Evolutionary conservation across 64 coral and sea anemone species (phyloP).

Genomic region (Montipora cactus): DNA sequence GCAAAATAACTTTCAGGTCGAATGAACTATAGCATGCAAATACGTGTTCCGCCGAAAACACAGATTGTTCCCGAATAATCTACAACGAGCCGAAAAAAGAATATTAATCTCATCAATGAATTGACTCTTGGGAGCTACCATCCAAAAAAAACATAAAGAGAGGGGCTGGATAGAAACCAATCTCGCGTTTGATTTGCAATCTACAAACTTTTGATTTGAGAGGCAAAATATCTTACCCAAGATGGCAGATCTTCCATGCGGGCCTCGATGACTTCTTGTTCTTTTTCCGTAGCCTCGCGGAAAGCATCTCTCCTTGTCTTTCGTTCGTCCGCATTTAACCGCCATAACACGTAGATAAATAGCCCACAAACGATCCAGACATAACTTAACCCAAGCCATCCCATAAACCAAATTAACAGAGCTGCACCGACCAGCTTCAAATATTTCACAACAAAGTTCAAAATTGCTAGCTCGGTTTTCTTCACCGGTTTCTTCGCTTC

Average conservation of each 20-base stretch:
- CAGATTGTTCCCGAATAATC: not conserved
- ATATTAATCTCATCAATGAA: too few relatives aligned
- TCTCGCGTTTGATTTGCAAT: not conserved
- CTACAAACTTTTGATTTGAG: not conserved
- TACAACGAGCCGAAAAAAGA: not conserved
- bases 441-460: slow-evolving; percentile 95
- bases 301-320: slow-evolving; percentile 75
- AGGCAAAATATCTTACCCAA: slow-evolving; percentile 71
- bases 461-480: slow-evolving; percentile 76
- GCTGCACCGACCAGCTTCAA: slow-evolving; percentile 86
- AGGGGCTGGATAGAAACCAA: not conserved
- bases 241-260: slow-evolving; percentile 89
- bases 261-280: slow-evolving; percentile 74
- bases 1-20: too few relatives aligned
- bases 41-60: not conserved
- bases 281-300: slow-evolving; percentile 73
- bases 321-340: slow-evolving; percentile 84
- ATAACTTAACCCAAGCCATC: slow-evolving; percentile 94
- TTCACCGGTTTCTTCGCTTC: slow-evolving; percentile 43
- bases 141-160: too few relatives aligned
- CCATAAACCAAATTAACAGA: slow-evolving; percentile 93
- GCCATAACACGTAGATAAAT: slow-evolving; percentile 84
- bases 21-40: not conserved
- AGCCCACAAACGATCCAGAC: slow-evolving; percentile 83
- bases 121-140: too few relatives aligned